Evolutionary conservation across 2,888 invertebrate genomes (phyloP), one percentile per base, ranked within the genome.

Genomic region (Andrena dorsata): DNA sequence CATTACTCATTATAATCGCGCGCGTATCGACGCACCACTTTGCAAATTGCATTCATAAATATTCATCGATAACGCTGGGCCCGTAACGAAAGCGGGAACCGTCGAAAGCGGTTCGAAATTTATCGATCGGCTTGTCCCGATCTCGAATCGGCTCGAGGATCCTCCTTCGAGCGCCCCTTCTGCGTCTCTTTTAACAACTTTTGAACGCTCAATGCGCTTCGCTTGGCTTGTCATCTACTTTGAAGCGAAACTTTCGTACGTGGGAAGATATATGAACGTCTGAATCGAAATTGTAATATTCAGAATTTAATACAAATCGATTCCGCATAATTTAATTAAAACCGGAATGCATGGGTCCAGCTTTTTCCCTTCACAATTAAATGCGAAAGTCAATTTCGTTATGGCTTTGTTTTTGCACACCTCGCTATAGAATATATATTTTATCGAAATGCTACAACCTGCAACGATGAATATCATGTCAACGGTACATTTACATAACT

Each of bases 31-130:
- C 71, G 80, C 77, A 77, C 77, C 80, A 80, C 80, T 80, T 80
- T 80, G 80, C 72, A 80, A 80, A 80, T 80, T 80, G 80, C 80
- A 63, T 77, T 80, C 80, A 80, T 80, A 80, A 80, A 80, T 80
- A 80, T 80, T 80, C 77, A 80, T 80, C 80, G 80, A 68, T 77
- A 76, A 76, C 71, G 61, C 23, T 49, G 56, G 66, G 7, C 13
- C 66, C n/a, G 72, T 56, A 77, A 72, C 77, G 72, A 77, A 80
- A 80, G 66, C 76, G 61, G 71, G 77, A 72, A 77, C 77, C 71
- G 80, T 80, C 77, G 80, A 80, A 80, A 77, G 80, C 71, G 53
- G 56, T 13, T 53, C 66, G 66, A 80, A 77, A 80, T 77, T 80
- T 80, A 77, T 80, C 76, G 80, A 76, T 66, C 71, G 76, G 64